Conservation (phyloP, 2,888 invertebrate genomes). For the Pseudococcus viburni region DNA sequence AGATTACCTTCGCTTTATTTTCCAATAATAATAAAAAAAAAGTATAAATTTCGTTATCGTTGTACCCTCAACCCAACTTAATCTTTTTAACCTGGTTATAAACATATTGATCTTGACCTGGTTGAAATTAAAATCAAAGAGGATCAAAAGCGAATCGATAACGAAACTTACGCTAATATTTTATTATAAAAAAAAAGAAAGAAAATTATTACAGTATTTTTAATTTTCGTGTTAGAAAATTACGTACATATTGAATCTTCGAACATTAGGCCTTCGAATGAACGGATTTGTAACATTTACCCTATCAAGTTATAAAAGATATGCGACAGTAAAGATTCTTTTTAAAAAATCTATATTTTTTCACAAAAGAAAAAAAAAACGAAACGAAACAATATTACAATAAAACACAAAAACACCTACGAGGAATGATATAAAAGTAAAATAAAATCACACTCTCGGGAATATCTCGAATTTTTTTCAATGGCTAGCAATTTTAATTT, state of each 20-base stretch:
- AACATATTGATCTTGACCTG: no score
- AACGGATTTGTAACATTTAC: conserved; percentile 45
- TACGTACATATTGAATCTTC: not conserved
- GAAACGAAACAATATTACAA: not conserved
- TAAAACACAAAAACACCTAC: conserved; percentile 20
- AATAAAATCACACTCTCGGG: conserved; percentile 15
- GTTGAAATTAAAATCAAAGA: no score
- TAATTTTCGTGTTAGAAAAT: not conserved
- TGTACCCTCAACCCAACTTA: not conserved
- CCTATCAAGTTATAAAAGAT: conserved; percentile 22
- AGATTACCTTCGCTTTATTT: not conserved
- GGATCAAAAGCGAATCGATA: no score
- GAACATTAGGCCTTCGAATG: conserved; percentile 31
- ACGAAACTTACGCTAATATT: not conserved
- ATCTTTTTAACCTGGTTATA: no score
- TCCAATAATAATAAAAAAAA: not conserved
- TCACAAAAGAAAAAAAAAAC: not conserved
- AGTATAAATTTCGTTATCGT: not conserved
- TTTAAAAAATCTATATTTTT: not conserved
- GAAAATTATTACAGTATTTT: not conserved
- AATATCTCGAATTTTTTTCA: conserved; percentile 6
- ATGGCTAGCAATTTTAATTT: not conserved
- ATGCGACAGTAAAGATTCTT: conserved; percentile 3
- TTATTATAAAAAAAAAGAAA: not conserved
- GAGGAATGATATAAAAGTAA: conserved; percentile 27